Conservation (phyloP, 2,113 vertebrate species). For the Gymnobelideus leadbeateri region DNA sequence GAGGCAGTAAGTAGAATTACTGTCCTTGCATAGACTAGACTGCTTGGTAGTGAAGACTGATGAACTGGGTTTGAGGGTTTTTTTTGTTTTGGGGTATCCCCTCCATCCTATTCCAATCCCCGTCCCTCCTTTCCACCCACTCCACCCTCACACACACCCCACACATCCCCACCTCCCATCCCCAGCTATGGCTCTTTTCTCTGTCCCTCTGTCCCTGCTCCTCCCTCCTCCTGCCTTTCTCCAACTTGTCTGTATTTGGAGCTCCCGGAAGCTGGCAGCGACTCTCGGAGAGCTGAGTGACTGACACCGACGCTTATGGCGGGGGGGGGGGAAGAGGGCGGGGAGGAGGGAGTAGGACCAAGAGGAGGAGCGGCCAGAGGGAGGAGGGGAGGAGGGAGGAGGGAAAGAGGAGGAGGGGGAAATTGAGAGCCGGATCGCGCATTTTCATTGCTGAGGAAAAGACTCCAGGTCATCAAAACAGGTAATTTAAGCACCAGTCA, state of each 20-base stretch:
- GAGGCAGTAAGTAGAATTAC: not conserved
- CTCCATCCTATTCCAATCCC: not conserved
- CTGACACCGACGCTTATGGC: slow-evolving; percentile 82
- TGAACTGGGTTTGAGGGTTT: not conserved
- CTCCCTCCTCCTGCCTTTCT: slow-evolving; percentile 72
- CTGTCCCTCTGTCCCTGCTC: slow-evolving; percentile 57
- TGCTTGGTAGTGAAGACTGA: not conserved
- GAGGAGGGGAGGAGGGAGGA: not conserved
- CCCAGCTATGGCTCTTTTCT: not conserved
- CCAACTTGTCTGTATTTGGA: slow-evolving; percentile 92
- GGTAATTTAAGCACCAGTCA: slow-evolving; percentile 73
- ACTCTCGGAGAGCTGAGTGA: slow-evolving; percentile 83
- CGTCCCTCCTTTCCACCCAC: slow-evolving; percentile 9
- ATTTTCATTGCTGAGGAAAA: slow-evolving; percentile 66
- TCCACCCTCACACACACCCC: slow-evolving; percentile 22
- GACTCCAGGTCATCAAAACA: slow-evolving; percentile 65
- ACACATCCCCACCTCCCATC: slow-evolving; percentile 40
- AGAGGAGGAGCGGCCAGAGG: slow-evolving; percentile 48
- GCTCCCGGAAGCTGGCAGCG: slow-evolving; percentile 90
- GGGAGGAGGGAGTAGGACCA: not conserved
- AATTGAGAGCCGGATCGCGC: slow-evolving; percentile 39
- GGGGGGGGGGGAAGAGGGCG: slow-evolving; percentile 52
- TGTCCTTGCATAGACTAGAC: not conserved
- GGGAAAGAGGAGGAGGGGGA: slow-evolving; percentile 33
- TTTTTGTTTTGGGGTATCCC: not conserved